Conservation (phyloP, 2,113 vertebrate species). For the Oryzias melastigma region DNA sequence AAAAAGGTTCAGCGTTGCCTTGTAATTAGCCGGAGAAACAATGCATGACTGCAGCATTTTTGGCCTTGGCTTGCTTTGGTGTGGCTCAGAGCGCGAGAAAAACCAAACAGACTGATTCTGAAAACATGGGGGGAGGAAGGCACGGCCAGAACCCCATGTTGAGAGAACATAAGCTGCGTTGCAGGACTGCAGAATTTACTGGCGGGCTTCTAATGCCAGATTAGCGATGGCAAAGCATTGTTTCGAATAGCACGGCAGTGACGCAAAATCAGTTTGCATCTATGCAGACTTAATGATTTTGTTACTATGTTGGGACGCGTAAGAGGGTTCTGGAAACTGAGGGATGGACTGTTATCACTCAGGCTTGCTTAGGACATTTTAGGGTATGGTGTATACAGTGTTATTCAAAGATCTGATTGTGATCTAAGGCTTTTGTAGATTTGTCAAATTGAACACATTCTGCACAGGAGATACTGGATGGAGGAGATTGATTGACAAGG, state of each 20-base stretch:
- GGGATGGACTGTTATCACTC: too few relatives aligned
- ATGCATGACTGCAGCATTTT: slow-evolving; percentile 66
- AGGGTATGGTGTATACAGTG: too few relatives aligned
- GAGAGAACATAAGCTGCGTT: slow-evolving; percentile 77
- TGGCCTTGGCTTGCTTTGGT: slow-evolving; percentile 66
- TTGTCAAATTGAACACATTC: too few relatives aligned
- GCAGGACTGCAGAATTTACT: slow-evolving; percentile 70
- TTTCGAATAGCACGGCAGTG: slow-evolving; percentile 47
- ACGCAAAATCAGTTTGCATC: slow-evolving; percentile 41
- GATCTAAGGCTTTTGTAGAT: too few relatives aligned
- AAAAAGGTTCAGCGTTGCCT: slow-evolving; percentile 63
- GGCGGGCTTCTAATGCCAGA: slow-evolving; percentile 67
- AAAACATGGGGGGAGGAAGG: slow-evolving; percentile 29
- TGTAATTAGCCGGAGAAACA: slow-evolving; percentile 74
- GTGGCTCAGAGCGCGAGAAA: slow-evolving; percentile 48
- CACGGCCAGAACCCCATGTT: slow-evolving; percentile 70
- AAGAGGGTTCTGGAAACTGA: slow-evolving; percentile 21
- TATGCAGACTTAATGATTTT: slow-evolving; percentile 51
- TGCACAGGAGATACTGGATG: too few relatives aligned
- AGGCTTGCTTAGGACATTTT: too few relatives aligned
- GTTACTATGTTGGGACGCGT: slow-evolving; percentile 40
- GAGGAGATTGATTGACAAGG: too few relatives aligned
- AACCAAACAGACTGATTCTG: slow-evolving; percentile 18
- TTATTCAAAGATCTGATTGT: too few relatives aligned
- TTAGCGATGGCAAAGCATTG: slow-evolving; percentile 70